Conservation (phyloP, 1,140 invertebrate genomes). For the Zaprionus africanus region DNA sequence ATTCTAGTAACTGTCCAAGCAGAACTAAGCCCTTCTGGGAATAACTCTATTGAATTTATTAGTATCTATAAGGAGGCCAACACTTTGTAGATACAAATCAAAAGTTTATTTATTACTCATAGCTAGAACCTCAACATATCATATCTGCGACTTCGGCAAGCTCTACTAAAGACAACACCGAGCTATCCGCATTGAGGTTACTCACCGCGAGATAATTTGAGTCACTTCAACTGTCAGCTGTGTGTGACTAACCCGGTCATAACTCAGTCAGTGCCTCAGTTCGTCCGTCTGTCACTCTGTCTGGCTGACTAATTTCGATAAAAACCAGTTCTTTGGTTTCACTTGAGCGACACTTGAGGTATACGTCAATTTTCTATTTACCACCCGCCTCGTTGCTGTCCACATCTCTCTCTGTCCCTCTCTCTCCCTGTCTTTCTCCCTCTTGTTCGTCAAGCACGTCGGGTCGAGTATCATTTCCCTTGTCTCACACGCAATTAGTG, state of each 20-base stretch:
- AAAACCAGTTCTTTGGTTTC: slow-evolving; percentile 38
- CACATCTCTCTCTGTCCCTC: background rate
- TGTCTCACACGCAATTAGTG: slow-evolving; percentile 75
- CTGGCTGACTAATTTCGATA: slow-evolving; percentile 36
- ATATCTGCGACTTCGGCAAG: background rate
- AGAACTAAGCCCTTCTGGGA: background rate
- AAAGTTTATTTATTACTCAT: slow-evolving; percentile 2
- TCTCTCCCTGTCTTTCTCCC: background rate
- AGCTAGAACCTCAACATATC: background rate
- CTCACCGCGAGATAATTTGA: slow-evolving; percentile 35
- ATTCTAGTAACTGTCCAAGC: background rate
- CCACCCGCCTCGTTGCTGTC: background rate
- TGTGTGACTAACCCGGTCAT: slow-evolving; percentile 30
- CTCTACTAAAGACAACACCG: background rate
- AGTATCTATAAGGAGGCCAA: background rate
- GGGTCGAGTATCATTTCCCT: slow-evolving; percentile 37
- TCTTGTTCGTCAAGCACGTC: background rate
- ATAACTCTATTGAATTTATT: background rate
- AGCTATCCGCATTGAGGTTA: slow-evolving; percentile 35
- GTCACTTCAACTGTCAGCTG: slow-evolving; percentile 11
- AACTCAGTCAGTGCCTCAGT: slow-evolving; percentile 23
- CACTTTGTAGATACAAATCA: background rate
- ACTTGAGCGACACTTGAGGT: slow-evolving; percentile 50
- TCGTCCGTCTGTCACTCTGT: slow-evolving; percentile 9
- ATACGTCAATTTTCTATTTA: slow-evolving; percentile 29